Evolutionary conservation across 1,140 invertebrate species (phyloP), one percentile per base, ranked within the genome.

Genomic region (Lepidurus packardi): DNA sequence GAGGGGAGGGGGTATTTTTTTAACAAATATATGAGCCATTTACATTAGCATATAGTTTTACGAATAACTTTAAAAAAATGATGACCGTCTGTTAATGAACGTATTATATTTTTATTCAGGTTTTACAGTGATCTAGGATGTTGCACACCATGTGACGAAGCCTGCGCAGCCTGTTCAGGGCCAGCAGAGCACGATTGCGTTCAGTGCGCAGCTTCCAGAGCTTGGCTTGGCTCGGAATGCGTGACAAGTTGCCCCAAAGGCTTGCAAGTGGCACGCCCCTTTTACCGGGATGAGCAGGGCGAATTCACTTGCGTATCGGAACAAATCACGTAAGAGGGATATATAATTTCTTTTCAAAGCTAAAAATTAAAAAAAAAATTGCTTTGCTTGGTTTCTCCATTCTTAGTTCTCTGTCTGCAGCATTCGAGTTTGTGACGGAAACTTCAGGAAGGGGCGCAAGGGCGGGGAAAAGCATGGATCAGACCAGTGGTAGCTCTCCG

Each of bases 61-160:
- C 4, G 4, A 34, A 34, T 34, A 34, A 34, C 34, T 34, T n/a
- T n/a, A 0, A 3, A 34, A 34, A 34, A 34, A 2, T 34, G 3
- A 4, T 3, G 34, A 4, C 3, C 0, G 34, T 34, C 34, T 34
- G 34, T 34, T 34, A 34, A 34, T 34, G 34, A 34, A 34, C 3
- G 34, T 74, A 42, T 78, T 75, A 24, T 13, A 7, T 78, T 76
- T 75, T 13, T 79, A 9, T 82, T 82, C 77, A 93, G 93, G 42
- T 94, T 93, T 84, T 94, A 93, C 85, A 93, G 92, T 80, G 93
- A 94, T 83, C 88, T 91, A 21, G 92, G 92, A 34, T 88, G 90
- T 25, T 95, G 93, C 83, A 87, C 90, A 73, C 91, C 92, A 81
- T 96, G 94, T 84, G 92, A 94, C 83, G 85, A 92, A 21, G 92